Base-by-base conservation (phyloP, 2,113 vertebrate species). In the Pteropus alecto region DNA sequence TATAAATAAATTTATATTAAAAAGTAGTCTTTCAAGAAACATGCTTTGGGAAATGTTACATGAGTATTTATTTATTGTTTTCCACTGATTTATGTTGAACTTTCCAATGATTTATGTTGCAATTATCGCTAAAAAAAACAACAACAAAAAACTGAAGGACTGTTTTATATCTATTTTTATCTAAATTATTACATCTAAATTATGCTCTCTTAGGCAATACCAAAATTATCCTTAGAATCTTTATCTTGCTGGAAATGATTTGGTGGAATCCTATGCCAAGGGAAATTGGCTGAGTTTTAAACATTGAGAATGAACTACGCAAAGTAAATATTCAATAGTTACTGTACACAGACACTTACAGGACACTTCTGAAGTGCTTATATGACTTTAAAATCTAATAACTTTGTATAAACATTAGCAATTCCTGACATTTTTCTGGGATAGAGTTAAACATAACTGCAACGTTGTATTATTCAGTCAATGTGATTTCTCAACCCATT, bases 341-440 rank as follows among this genome's bases (percentile, higher is more conserved):
- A 51, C 30, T 58, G 35, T 74, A 81, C n/a, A 84, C 7, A 95
- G 41, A 67, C 30, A 85, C 48, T 67, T 63, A 81, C 3, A 51
- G 54, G 33, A 48, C 46, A 84, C 46, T 76, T 95, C 51, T 51
- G 60, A 97, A 91, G 33, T 84, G n/a, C 7, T 84, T 91, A 33
- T 54, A 13, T 46, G 22, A 91, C 43, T 95, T 74, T 56, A 56
- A 87, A 46, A 22, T 65, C 9, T 54, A 85, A 63, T 70, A 77
- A 79, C 6, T 73, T 83, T 79, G 15, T 87, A 24, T 70, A 93
- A 96, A 91, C 28, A 76, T 35, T 60, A 71, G 38, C 33, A 54
- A 46, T 97, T 84, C 51, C 60, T 95, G 87, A 81, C 38, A 46
- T 71, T 91, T 96, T 88, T 96, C 56, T 70, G 91, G 48, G 35